Evolutionary conservation across 53 echinoderm and acorn worm species (phyloP), one percentile per base, ranked within the genome.

Genomic region (Temnopleurus reevesii): DNA sequence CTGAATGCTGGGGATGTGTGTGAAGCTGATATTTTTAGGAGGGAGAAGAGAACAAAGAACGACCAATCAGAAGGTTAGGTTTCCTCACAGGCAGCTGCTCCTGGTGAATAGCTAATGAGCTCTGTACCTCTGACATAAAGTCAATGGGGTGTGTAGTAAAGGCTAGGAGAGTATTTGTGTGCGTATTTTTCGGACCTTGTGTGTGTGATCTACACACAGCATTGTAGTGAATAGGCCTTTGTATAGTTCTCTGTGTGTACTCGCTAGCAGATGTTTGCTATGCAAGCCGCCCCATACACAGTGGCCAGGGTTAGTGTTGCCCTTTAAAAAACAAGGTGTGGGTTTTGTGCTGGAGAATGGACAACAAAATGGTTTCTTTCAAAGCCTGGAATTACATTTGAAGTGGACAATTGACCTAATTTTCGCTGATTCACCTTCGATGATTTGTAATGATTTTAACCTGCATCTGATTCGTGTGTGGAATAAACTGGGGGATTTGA

Each of bases 41-140:
- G 90, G 82, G 87, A 87, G 87, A 81, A 60, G 86, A 91, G 94
- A 90, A 91, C 91, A 91, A 91, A 91, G 94, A 90, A 63, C 76
- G 90, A 26, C 94, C 93, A 93, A 94, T 94, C 94, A 91, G 57
- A 89, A 8, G 38, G 35, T 6, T 66, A 53, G 5, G 49, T 87
- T 71, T 66, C 49, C 66, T 45, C 15, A 25, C 71, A 51, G 25
- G 66, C 88, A 87, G 88, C 88, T 87, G 88, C 88, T 51, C 25
- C 25, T 46, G 8, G 24, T 87, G 88, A 49, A 51, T 53, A 53
- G 88, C 34, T 87, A 87, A 87, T 87, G 55, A 87, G 88, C 61
- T 46, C 66, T 46, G 53, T 46, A 87, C 53, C 88, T 87, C 59
- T 60, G 59, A 44, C 59, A 60, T 59, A 21, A 85, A 59, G 60